Base-by-base conservation (phyloP, 2,113 vertebrate genomes). In the Tupaia tana region DNA sequence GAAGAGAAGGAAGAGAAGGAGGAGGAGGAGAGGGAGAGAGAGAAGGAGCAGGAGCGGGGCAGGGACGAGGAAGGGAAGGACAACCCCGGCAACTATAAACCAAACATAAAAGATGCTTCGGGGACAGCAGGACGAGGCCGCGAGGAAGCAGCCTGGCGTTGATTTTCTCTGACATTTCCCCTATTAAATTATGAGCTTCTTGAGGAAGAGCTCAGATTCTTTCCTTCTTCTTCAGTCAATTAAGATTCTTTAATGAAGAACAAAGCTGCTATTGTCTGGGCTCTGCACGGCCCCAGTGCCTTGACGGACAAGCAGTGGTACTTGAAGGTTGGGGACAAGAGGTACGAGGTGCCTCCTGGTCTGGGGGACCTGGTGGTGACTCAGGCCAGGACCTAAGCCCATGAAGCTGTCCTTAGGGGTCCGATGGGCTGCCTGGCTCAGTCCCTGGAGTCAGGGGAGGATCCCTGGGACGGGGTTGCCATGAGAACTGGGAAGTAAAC, bases 31-130 rank as follows among this genome's bases (percentile, higher is more conserved):
- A 78, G 20, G 67, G 85, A 63, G 63, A 74, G 87, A 8, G 31
- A n/a, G 56, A 69, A 82, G 80, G 70, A 97, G 89, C 20, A 95
- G 97, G 96, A 73, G 11, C 29, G 4, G n/a, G 59, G 19, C 9
- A 75, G 34, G 43, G 34, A 54, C 24, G 24, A 29, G 9, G 15
- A 20, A 20, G 61, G 24, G 63, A 70, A 19, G 15, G 13, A 22
- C 16, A 70, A 79, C 1, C 6, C 43, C 43, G 98, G 78, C 87
- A 97, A 97, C 97, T 97, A 98, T 98, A 98, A 98, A 99, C 98
- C 98, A 98, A 98, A 98, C 98, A 98, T 98, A 98, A 98, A 98
- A 98, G 98, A 97, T 97, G 85, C 97, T 98, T 98, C 98, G 98
- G 96, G 96, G 96, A 97, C 81, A 71, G 86, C 94, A 75, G 98